Percentiles rank a stretch among this genome's conserved stretches.
Conservation (phyloP, 1,140 invertebrate genomes). For the Anagrus nilaparvatae region DNA sequence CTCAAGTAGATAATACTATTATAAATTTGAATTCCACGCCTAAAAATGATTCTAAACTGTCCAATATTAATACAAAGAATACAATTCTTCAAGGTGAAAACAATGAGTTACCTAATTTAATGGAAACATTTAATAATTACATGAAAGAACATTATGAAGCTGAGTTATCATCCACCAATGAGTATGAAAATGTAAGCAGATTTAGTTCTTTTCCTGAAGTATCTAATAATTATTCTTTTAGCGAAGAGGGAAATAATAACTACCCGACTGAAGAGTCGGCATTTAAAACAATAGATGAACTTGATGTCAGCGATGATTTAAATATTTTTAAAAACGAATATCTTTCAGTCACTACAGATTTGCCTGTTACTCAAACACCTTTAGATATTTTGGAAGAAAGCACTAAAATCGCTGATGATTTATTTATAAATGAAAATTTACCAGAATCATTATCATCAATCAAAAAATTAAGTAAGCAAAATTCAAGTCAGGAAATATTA, state of each 20-base stretch:
- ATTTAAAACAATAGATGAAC: no score
- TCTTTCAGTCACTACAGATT: no score
- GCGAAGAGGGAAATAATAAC: no score
- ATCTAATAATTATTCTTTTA: no score
- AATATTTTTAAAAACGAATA: no score
- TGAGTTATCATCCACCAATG: background rate
- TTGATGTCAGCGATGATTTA: no score
- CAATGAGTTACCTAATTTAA: conserved; percentile 3
- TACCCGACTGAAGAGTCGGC: no score
- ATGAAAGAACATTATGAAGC: conserved; percentile 14
- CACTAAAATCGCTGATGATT: no score
- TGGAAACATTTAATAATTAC: conserved; percentile 13
- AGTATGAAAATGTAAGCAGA: conserved; percentile 6
- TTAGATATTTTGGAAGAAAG: no score
- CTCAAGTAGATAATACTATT: background rate
- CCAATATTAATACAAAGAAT: background rate
- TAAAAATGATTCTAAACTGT: background rate
- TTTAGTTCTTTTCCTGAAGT: conserved; percentile 5
- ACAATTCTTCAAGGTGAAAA: background rate
- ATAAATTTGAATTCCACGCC: background rate
- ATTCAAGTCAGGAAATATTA: no score
- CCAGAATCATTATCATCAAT: background rate
- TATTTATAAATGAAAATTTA: background rate
- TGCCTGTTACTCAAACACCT: no score
- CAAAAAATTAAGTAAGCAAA: background rate